Percentiles rank a stretch among this genome's conserved stretches.
Conservation (phyloP, 2,888 invertebrate genomes). For the Drosophila greeni region DNA sequence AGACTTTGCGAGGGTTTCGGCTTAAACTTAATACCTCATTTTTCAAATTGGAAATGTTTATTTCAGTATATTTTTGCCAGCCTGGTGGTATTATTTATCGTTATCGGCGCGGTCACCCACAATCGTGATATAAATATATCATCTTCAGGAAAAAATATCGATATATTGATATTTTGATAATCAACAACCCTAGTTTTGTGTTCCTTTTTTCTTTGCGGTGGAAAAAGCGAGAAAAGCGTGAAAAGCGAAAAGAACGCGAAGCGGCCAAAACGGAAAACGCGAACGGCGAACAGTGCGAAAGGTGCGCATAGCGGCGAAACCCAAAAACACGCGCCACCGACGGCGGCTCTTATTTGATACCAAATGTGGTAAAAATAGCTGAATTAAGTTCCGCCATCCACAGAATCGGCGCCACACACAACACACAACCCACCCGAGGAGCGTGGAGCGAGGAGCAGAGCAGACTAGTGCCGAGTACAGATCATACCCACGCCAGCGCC, state of each 20-base stretch:
- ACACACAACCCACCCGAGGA: constrained; percentile 3
- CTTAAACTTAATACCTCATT: too few relatives aligned
- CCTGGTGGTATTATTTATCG: too few relatives aligned
- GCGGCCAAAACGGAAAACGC: constrained; percentile 24
- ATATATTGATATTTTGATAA: not conserved
- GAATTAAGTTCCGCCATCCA: constrained; percentile 31
- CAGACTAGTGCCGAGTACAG: constrained; percentile 1
- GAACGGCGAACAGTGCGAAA: constrained; percentile 22
- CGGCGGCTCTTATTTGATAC: constrained; percentile 40
- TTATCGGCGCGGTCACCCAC: too few relatives aligned
- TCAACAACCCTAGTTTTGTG: not conserved
- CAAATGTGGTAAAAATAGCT: constrained; percentile 72
- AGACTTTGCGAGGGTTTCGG: too few relatives aligned
- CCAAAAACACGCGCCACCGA: constrained; percentile 16
- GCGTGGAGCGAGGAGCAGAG: constrained; percentile 6
- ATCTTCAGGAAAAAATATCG: not conserved
- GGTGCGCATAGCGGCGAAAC: constrained; percentile 7
- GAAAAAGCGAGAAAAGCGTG: constrained; percentile 37
- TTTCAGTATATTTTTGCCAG: too few relatives aligned
- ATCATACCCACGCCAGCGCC: constrained; percentile 13
- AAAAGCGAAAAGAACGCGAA: constrained; percentile 26
- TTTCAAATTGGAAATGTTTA: too few relatives aligned
- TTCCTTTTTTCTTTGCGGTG: constrained; percentile 28
- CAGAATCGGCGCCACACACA: constrained; percentile 24
- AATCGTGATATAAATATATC: too few relatives aligned